phyloP scores from a whole-genome alignment of 2,888 invertebrate species.

The Osedax frankpressi region DNA sequence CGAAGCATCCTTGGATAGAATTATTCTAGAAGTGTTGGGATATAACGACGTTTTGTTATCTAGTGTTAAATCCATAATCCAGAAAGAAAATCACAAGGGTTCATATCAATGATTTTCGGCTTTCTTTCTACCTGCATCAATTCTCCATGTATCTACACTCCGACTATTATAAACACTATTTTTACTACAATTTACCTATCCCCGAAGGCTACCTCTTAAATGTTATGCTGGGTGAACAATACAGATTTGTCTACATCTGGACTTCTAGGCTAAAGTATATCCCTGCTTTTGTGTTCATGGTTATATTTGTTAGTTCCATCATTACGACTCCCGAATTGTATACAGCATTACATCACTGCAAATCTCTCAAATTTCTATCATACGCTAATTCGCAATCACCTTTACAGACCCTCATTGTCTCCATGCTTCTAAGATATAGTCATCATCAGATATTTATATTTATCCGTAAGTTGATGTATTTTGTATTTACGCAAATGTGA shows the following conservation, averaged over 20 bases:
- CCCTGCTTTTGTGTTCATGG: conserved; percentile 90
- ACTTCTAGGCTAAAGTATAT: conserved; percentile 86
- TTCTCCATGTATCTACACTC: neutral
- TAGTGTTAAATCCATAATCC: conserved; percentile 83
- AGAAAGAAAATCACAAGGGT: conserved; percentile 91
- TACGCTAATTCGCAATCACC: too few species aligned
- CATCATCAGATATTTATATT: conserved; percentile 99
- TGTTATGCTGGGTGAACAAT: conserved; percentile 94
- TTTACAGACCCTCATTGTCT: conserved; percentile 90
- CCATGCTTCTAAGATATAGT: conserved; percentile 90
- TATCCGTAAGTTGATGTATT: conserved; percentile 87
- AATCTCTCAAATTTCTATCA: neutral
- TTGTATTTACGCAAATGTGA: too few species aligned
- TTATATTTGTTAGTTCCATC: conserved; percentile 80
- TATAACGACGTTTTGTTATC: conserved; percentile 95
- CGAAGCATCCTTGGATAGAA: conserved; percentile 77
- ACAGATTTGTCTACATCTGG: conserved; percentile 92
- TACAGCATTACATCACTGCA: neutral
- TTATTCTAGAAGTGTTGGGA: conserved; percentile 81
- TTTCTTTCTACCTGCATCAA: neutral
- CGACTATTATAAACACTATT: neutral
- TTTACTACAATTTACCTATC: too few species aligned
- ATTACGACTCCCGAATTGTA: neutral
- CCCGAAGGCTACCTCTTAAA: conserved; percentile 55
- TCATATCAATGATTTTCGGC: neutral